Conservation (phyloP, 2,888 invertebrate genomes). For the Nemapogon koenigi region DNA sequence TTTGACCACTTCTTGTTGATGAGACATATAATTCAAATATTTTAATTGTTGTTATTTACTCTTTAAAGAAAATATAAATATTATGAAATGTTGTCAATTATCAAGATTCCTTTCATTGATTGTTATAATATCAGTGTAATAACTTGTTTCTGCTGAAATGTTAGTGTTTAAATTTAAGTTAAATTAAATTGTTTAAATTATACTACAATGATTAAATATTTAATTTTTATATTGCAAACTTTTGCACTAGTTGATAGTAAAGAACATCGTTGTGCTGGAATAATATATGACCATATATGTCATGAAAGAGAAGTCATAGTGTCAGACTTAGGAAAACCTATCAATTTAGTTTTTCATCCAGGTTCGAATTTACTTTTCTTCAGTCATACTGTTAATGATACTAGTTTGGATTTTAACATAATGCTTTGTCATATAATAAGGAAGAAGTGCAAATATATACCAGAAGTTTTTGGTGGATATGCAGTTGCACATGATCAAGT, state of each 20-base stretch:
- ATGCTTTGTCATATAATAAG: conserved; percentile 32
- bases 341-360: conserved; percentile 40
- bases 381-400: conserved; percentile 37
- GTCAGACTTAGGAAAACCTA: conserved; percentile 30
- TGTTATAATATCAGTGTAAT: no score
- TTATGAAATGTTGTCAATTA: no score
- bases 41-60: no score
- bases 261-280: conserved; percentile 35
- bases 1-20: no score
- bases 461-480: conserved; percentile 38
- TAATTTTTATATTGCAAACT: no score
- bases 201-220: no score
- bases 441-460: conserved; percentile 25
- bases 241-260: conserved; percentile 10
- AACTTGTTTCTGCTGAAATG: no score
- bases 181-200: no score
- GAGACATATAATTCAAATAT: no score
- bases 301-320: conserved; percentile 33
- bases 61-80: no score
- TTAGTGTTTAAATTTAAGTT: no score
- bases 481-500: conserved; percentile 42
- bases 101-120: no score
- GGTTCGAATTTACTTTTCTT: conserved; percentile 41
- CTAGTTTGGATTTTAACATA: conserved; percentile 36
- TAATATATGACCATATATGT: conserved; percentile 38